Percentiles rank a stretch among this genome's conserved stretches.
These are phyloP conservation scores for Scrobipalpa atriplicella DNA, from an alignment of 2,888 invertebrate genomes.

Conservation along the genomic window DNA sequence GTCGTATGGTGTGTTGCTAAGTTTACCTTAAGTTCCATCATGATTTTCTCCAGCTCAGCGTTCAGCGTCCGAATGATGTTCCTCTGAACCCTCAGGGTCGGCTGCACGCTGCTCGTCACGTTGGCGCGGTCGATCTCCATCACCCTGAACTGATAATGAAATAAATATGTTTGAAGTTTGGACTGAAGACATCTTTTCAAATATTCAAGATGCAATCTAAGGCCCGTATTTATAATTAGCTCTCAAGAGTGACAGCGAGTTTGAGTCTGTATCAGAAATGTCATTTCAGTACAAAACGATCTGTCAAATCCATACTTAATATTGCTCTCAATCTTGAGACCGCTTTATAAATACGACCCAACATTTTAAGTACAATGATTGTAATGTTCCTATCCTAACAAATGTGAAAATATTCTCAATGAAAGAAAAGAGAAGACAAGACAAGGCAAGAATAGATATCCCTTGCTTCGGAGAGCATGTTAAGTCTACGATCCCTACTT, in stretches of 20 bases:
- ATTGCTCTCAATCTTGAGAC: no score
- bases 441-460: background rate
- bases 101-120: constrained; percentile 87
- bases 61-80: constrained; percentile 84
- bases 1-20: background rate
- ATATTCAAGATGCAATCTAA: no score
- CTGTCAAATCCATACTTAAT: no score
- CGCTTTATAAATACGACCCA: no score
- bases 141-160: constrained; percentile 84
- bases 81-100: constrained; percentile 85
- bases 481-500: background rate
- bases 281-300: no score
- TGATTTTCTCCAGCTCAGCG: constrained; percentile 84
- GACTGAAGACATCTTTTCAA: no score
- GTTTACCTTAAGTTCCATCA: constrained; percentile 82
- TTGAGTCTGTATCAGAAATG: no score
- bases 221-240: no score
- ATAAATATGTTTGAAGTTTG: background rate
- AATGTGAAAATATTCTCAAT: no score
- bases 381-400: background rate
- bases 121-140: constrained; percentile 91
- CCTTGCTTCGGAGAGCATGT: background rate
- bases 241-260: no score
- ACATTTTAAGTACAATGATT: background rate
- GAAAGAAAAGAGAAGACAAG: no score